Percentiles rank a stretch among this genome's conserved stretches.
Conservation (phyloP, 2,797 vertebrate genomes). For the Diglossa cyanea region DNA sequence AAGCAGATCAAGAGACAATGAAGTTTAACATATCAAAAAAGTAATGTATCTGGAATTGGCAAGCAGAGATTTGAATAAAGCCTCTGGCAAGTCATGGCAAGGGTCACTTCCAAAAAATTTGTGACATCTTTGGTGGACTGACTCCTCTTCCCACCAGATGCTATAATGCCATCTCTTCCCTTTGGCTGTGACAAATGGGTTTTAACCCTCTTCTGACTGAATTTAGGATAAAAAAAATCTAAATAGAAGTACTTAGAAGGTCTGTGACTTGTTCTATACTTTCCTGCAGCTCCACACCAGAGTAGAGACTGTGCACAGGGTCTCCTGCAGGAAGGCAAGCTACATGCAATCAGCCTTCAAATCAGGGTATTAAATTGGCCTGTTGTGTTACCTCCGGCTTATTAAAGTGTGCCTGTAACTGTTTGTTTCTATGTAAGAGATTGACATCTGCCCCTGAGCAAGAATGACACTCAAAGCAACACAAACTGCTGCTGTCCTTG, state of each 20-base stretch:
- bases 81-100: background rate
- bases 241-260: background rate
- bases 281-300: background rate
- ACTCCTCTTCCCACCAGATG: background rate
- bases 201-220: background rate
- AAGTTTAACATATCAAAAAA: background rate
- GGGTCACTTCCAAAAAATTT: background rate
- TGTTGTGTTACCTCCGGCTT: background rate
- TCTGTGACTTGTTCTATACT: background rate
- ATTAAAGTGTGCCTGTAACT: background rate
- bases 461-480: background rate
- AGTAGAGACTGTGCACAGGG: background rate
- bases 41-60: background rate
- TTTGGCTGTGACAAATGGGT: background rate
- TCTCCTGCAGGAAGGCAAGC: background rate
- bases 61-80: background rate
- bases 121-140: background rate
- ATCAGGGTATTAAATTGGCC: background rate
- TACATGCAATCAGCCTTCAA: background rate
- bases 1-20: background rate
- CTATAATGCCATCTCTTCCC: background rate
- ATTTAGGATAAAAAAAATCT: background rate
- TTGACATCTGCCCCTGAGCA: background rate
- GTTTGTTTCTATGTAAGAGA: background rate
- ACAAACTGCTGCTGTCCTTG: background rate